Evolutionary conservation across 2,797 vertebrate genomes (phyloP).

Genomic region (Acanthurus leucopareius): DNA sequence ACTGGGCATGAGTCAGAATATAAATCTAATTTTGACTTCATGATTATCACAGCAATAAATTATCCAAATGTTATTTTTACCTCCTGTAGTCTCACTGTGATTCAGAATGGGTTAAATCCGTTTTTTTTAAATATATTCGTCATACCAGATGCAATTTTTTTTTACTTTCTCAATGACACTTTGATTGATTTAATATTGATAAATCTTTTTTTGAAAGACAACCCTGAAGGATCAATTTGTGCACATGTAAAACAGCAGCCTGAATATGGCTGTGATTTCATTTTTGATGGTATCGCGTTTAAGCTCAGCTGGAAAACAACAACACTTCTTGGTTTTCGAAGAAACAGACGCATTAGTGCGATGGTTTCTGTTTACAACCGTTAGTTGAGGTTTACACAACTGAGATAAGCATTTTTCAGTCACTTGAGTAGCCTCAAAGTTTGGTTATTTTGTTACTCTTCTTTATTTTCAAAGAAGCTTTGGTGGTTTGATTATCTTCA

Average conservation of each 20-base stretch:
- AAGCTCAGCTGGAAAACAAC: conserved; percentile 10
- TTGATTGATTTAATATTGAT: background rate
- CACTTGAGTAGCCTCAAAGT: background rate
- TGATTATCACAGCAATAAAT: conserved; percentile 1
- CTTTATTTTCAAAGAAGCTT: background rate
- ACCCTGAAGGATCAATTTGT: background rate
- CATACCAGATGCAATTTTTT: background rate
- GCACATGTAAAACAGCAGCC: conserved; percentile 11
- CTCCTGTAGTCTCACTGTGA: background rate
- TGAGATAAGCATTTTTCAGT: background rate
- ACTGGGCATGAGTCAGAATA: background rate
- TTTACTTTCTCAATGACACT: too few relatives aligned
- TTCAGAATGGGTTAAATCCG: background rate
- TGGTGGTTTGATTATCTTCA: background rate
- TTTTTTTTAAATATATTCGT: background rate
- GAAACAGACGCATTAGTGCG: conserved; percentile 16
- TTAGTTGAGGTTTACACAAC: background rate
- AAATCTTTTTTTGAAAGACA: background rate
- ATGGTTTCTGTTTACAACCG: conserved; percentile 10
- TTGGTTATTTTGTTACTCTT: background rate
- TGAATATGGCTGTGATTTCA: conserved; percentile 1
- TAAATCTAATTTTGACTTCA: background rate
- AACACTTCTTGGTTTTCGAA: conserved; percentile 9
- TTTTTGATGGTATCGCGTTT: conserved; percentile 6
- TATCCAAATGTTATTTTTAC: background rate